Percentiles rank a stretch among this genome's conserved stretches.
These are phyloP conservation scores for Drosophila oshimai DNA, from an alignment of 1,140 invertebrate genomes.

Conservation along the genomic window DNA sequence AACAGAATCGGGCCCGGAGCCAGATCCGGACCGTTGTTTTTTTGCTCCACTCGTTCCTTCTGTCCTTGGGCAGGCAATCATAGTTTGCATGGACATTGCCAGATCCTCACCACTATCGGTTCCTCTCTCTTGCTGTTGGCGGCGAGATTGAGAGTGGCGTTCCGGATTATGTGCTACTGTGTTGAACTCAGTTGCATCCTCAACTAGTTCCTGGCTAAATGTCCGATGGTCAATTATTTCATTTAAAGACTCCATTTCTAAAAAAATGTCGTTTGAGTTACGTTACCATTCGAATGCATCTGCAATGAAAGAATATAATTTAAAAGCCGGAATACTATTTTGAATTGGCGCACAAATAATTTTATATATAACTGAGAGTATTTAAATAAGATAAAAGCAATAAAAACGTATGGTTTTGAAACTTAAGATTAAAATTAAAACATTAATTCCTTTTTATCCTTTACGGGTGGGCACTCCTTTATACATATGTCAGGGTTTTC, in stretches of 20 bases:
- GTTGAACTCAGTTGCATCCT: conserved; percentile 83
- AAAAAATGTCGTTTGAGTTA: neutral
- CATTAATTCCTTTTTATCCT: too few relatives aligned
- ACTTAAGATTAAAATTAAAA: too few relatives aligned
- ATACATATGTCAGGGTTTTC: too few relatives aligned
- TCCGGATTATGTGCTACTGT: conserved; percentile 2
- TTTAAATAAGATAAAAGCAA: too few relatives aligned
- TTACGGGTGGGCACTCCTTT: too few relatives aligned
- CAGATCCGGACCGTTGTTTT: neutral
- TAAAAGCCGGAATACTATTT: neutral
- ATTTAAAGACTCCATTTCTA: conserved; percentile 86
- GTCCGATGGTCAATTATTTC: conserved; percentile 87
- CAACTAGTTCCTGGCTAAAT: conserved; percentile 84
- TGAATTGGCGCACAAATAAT: too few relatives aligned
- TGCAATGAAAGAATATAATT: neutral
- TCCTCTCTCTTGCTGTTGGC: neutral
- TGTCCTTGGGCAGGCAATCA: conserved; percentile 12
- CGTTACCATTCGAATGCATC: neutral
- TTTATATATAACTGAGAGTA: too few relatives aligned
- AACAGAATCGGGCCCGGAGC: conserved; percentile 68
- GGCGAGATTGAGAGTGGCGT: neutral
- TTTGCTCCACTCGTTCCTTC: conserved; percentile 74
- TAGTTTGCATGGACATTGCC: conserved; percentile 26
- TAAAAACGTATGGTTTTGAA: too few relatives aligned
- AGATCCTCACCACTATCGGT: conserved; percentile 12